These are phyloP conservation scores for Notarius lentiginosus DNA, from an alignment of 2,113 vertebrate genomes.

Conservation along the genomic window DNA sequence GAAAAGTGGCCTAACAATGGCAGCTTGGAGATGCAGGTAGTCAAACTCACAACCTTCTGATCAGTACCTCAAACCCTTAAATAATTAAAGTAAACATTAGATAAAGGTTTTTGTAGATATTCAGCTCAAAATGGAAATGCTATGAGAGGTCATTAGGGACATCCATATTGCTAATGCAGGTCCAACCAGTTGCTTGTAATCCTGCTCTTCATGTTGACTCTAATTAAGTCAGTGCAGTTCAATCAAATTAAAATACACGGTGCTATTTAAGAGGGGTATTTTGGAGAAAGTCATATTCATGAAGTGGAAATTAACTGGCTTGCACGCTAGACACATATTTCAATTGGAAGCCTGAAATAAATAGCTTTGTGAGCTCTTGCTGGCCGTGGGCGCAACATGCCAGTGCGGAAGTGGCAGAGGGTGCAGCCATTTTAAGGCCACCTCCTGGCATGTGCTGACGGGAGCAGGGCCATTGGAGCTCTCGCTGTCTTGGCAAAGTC, in stretches of 20 bases:
- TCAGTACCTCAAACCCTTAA: not conserved
- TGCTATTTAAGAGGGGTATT: conserved; percentile 39
- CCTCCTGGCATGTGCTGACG: conserved; percentile 55
- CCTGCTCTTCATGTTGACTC: conserved; percentile 23
- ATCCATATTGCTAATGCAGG: not conserved
- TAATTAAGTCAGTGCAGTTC: conserved; percentile 27
- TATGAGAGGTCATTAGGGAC: conserved; percentile 16
- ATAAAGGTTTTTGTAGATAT: not conserved
- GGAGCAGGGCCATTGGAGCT: conserved; percentile 47
- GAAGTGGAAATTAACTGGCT: conserved; percentile 38
- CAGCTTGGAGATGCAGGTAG: not conserved
- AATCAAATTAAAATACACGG: conserved; percentile 39
- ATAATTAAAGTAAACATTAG: not conserved
- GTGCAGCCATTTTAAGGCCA: conserved; percentile 52
- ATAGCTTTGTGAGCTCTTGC: conserved; percentile 43
- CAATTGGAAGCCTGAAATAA: conserved; percentile 50
- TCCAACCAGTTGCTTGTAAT: conserved; percentile 33
- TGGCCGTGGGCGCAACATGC: conserved; percentile 11
- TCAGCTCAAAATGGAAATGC: not conserved
- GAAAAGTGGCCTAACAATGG: not conserved
- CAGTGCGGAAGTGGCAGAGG: conserved; percentile 50
- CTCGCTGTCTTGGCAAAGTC: conserved; percentile 50
- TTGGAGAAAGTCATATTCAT: conserved; percentile 32
- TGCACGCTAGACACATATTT: conserved; percentile 29
- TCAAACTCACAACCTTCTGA: not conserved